Conservation (phyloP, 2,888 invertebrate species). For the Drosophila peninsularis region DNA sequence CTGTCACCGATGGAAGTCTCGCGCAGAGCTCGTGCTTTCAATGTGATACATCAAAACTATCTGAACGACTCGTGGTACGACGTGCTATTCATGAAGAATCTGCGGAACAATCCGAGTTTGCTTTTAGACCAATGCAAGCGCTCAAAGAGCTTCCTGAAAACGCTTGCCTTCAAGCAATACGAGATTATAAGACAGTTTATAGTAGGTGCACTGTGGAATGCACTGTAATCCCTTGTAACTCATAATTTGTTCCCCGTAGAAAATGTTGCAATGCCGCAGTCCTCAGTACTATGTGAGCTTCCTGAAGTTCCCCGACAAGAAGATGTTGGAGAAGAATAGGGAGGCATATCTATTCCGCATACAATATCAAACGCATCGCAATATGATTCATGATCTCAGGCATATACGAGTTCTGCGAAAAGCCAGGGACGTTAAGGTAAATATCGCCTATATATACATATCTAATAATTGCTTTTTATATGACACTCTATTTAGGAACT, state of each 20-base stretch:
- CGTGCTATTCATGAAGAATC: conserved; percentile 75
- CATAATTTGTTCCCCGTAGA: conserved; percentile 49
- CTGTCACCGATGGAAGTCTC: conserved; percentile 78
- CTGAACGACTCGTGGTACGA: conserved; percentile 81
- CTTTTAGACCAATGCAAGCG: conserved; percentile 72
- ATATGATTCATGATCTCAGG: conserved; percentile 76
- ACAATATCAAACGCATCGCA: conserved; percentile 82
- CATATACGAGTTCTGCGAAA: conserved; percentile 66
- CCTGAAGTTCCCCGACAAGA: conserved; percentile 72
- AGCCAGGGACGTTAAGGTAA: conserved; percentile 62
- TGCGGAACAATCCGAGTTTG: conserved; percentile 69
- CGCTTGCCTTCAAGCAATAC: conserved; percentile 67
- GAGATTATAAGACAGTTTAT: conserved; percentile 76
- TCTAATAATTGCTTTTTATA: no score
- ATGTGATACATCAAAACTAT: conserved; percentile 81
- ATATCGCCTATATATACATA: no score
- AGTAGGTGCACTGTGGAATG: conserved; percentile 46
- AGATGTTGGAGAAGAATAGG: conserved; percentile 58
- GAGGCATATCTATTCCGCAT: conserved; percentile 76
- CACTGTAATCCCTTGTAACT: background rate
- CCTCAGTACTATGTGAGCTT: conserved; percentile 78
- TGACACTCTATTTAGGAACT: conserved; percentile 19
- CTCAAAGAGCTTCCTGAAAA: conserved; percentile 63
- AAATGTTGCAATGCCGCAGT: conserved; percentile 82
- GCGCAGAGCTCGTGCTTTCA: conserved; percentile 73